Evolutionary conservation across 2,113 vertebrate genomes (phyloP).

Genomic region (Cariama cristata): DNA sequence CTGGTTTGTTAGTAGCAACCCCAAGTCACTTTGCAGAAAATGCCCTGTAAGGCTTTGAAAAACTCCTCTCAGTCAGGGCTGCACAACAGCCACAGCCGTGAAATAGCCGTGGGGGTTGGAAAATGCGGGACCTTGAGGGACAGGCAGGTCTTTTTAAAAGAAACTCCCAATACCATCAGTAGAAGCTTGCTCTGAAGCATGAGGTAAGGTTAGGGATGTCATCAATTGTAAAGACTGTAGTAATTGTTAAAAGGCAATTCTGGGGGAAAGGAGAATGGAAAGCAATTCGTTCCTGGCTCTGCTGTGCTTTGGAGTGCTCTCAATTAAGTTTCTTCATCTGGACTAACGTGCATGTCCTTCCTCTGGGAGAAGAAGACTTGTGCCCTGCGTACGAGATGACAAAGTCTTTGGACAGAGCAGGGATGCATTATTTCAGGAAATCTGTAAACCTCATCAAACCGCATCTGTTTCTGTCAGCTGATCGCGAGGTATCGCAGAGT

Average conservation of each 20-base stretch:
- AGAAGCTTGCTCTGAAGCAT: not conserved
- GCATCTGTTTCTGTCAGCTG: not conserved
- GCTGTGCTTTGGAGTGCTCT: not conserved
- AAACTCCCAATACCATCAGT: not conserved
- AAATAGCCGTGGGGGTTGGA: not conserved
- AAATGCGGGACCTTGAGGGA: not conserved
- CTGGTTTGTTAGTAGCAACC: not conserved
- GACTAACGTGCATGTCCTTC: accelerated
- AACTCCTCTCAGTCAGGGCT: not conserved
- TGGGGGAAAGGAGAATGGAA: not conserved
- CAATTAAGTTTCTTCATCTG: not conserved
- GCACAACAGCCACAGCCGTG: not conserved
- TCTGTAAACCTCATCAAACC: not conserved
- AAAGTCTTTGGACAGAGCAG: not conserved
- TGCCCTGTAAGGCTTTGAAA: not conserved
- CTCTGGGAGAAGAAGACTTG: not conserved
- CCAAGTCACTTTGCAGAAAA: not conserved
- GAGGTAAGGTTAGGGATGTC: not conserved
- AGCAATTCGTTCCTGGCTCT: not conserved
- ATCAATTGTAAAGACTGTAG: not conserved
- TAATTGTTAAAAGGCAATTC: not conserved
- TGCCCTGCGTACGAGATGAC: accelerated
- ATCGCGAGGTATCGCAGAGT: accelerated
- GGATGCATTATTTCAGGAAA: not conserved
- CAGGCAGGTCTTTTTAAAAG: not conserved